Percentiles rank a stretch among this genome's conserved stretches.
Conservation (phyloP, 2,113 vertebrate species). For the Tursiops truncatus region DNA sequence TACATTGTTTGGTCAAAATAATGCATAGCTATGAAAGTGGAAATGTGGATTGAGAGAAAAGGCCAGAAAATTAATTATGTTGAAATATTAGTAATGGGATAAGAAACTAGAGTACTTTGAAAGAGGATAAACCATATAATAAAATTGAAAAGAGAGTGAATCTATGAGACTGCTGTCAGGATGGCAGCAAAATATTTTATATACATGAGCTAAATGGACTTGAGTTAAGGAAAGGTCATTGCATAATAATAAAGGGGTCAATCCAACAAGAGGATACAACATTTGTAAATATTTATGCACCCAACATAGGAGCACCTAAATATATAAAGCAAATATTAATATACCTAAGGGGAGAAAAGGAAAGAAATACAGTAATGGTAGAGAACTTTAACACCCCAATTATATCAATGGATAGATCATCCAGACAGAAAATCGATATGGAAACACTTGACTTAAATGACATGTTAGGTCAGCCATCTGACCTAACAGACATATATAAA, state of each 20-base stretch:
- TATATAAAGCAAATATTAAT: background rate
- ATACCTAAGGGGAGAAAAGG: background rate
- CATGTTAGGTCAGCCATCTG: background rate
- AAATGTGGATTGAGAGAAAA: background rate
- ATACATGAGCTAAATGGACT: background rate
- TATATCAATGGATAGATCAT: background rate
- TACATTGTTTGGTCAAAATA: background rate
- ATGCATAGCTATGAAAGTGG: background rate
- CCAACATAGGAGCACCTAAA: background rate
- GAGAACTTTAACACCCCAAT: background rate
- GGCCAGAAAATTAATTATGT: background rate
- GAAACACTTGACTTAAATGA: background rate
- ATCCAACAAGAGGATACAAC: background rate
- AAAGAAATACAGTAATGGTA: background rate
- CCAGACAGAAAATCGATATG: background rate
- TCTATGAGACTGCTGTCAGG: background rate
- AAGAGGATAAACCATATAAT: background rate
- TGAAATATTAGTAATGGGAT: background rate
- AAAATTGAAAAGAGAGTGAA: background rate
- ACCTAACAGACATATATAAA: background rate
- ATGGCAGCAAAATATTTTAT: background rate
- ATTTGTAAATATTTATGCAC: background rate
- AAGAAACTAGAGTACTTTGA: background rate
- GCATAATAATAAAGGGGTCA: background rate
- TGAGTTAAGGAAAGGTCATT: background rate